Evolutionary conservation across 2,797 vertebrate genomes (phyloP).

Genomic region (Silurus lanzhouensis): DNA sequence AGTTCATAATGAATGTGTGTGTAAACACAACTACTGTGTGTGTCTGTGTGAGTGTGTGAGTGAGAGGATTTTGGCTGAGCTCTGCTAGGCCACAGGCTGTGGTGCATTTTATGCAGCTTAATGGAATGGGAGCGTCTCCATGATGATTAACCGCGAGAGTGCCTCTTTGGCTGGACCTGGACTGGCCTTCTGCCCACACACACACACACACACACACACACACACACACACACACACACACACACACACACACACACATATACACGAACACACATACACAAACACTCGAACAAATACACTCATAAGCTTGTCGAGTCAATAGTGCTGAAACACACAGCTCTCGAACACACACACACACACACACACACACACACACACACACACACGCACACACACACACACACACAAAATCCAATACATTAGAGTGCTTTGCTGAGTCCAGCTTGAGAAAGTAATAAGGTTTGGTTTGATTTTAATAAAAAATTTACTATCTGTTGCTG

Average conservation of each 20-base stretch:
- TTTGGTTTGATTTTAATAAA: slow-evolving; percentile 46
- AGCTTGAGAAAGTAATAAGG: slow-evolving; percentile 42
- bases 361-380: slow-evolving; percentile 21
- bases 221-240: slow-evolving; percentile 19
- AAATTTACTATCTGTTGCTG: slow-evolving; percentile 41
- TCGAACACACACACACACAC: slow-evolving; percentile 35
- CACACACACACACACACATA: slow-evolving; percentile 4
- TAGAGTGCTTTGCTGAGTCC: slow-evolving; percentile 52
- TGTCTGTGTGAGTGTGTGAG: slow-evolving; percentile 27
- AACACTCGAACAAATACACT: background rate
- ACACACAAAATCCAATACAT: slow-evolving; percentile 49
- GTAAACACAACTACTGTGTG: slow-evolving; percentile 15
- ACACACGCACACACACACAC: slow-evolving; percentile 23
- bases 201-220: slow-evolving; percentile 4
- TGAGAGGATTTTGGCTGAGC: slow-evolving; percentile 19
- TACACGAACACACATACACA: background rate
- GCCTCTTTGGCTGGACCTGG: slow-evolving; percentile 31
- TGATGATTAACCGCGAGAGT: slow-evolving; percentile 54
- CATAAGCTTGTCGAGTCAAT: slow-evolving; percentile 23
- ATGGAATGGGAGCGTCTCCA: slow-evolving; percentile 52
- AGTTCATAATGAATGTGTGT: background rate
- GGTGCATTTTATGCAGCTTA: slow-evolving; percentile 45
- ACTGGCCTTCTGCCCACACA: slow-evolving; percentile 28
- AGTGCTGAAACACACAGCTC: slow-evolving; percentile 26
- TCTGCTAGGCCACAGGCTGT: slow-evolving; percentile 38